Evolutionary conservation across 2,888 invertebrate species (phyloP).

Genomic region (Heteromurus nitidus): DNA sequence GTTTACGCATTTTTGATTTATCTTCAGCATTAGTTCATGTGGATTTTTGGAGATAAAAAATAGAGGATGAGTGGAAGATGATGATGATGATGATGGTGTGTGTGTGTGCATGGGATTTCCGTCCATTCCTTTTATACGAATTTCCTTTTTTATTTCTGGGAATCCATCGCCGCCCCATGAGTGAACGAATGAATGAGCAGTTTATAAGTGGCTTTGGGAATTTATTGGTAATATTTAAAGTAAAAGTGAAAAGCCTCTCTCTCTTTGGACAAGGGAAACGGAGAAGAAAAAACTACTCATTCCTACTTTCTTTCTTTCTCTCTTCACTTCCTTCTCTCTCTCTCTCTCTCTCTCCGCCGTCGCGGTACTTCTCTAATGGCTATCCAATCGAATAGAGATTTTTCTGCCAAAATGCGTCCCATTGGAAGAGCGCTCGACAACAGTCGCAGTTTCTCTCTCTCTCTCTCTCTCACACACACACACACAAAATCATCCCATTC

Average conservation of each 20-base stretch:
- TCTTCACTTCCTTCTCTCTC: constrained; percentile 25
- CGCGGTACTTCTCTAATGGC: constrained; percentile 15
- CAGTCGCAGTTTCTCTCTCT: too few relatives aligned
- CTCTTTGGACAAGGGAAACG: constrained; percentile 43
- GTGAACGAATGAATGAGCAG: constrained; percentile 70
- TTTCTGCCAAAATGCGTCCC: constrained; percentile 53
- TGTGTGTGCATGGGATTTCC: too few relatives aligned
- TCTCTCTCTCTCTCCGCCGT: too few relatives aligned
- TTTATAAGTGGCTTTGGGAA: constrained; percentile 72
- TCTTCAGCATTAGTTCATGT: constrained; percentile 52
- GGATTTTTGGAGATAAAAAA: constrained; percentile 23
- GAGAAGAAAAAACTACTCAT: constrained; percentile 1
- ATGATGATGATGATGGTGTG: too few relatives aligned
- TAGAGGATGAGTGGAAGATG: constrained; percentile 40
- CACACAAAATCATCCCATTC: too few relatives aligned
- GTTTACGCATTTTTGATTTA: constrained; percentile 66
- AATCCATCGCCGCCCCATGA: too few relatives aligned
- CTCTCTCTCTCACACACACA: too few relatives aligned
- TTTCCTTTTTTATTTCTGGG: too few relatives aligned
- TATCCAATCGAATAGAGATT: constrained; percentile 61
- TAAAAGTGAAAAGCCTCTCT: constrained; percentile 69
- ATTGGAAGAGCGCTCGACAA: constrained; percentile 46
- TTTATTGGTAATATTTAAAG: constrained; percentile 74
- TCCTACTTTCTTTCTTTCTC: too few relatives aligned
- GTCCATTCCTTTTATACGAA: too few relatives aligned